Percentiles rank a stretch among this genome's conserved stretches.
Evolutionary conservation across 2,888 invertebrate genomes (phyloP).

Genomic region (Axea sp.): DNA sequence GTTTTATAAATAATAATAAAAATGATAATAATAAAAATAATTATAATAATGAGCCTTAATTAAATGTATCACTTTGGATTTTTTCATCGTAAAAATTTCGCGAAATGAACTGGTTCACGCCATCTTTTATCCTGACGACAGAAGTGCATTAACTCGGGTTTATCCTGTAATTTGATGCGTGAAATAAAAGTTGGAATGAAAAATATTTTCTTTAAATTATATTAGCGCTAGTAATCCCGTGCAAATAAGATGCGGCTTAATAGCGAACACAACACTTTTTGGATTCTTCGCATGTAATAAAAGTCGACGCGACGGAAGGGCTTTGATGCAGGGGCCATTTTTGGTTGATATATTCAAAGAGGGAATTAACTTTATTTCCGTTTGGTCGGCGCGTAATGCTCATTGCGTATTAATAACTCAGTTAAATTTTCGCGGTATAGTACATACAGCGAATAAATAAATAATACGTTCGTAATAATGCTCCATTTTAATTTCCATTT

Average conservation of each 20-base stretch:
- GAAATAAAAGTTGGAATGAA: slow-evolving; percentile 14
- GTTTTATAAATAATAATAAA: slow-evolving; percentile 34
- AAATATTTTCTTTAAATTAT: slow-evolving; percentile 46
- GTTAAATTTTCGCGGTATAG: slow-evolving; percentile 9
- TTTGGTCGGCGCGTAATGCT: slow-evolving; percentile 4
- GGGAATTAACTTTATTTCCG: slow-evolving; percentile 47
- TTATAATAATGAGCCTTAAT: slow-evolving; percentile 48
- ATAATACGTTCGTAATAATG: background rate
- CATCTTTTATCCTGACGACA: slow-evolving; percentile 11
- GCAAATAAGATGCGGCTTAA: slow-evolving; percentile 35
- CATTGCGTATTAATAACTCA: slow-evolving; percentile 21
- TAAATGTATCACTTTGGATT: slow-evolving; percentile 19
- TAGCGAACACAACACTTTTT: background rate
- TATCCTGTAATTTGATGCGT: slow-evolving; percentile 33
- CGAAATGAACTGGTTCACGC: slow-evolving; percentile 4
- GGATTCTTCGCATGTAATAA: slow-evolving; percentile 26
- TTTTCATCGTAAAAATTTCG: slow-evolving; percentile 8
- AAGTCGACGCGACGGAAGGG: slow-evolving; percentile 14
- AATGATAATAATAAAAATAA: too few species aligned
- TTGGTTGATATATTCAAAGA: slow-evolving; percentile 30
- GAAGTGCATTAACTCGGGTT: slow-evolving; percentile 24
- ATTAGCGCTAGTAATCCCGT: slow-evolving; percentile 27
- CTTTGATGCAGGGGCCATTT: slow-evolving; percentile 25
- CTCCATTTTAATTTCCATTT: too few species aligned
- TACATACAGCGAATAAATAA: slow-evolving; percentile 5